Evolutionary conservation across 1,140 invertebrate species (phyloP), one percentile per base, ranked within the genome.

Genomic region (Whitmania pigra): DNA sequence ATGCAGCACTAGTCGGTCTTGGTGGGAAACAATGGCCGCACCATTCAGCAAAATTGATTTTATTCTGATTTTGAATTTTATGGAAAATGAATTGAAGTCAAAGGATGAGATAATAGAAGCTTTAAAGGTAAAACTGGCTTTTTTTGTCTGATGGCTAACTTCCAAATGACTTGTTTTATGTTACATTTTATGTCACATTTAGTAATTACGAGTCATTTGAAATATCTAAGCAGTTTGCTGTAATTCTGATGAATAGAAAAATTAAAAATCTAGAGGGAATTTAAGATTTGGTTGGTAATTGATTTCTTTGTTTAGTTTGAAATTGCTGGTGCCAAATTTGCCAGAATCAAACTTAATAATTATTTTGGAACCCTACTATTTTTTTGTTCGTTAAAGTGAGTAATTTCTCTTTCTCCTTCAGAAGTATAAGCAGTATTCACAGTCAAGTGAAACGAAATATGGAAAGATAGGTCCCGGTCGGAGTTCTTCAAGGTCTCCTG

Each of bases 51-150:
- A 63, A 31, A 63, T 63, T 22, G 57, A 63, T 31, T 63, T 63
- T 31, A 63, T 63, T 31, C 57, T 63, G 29, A 63, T 63, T 63
- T 31, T 63, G 29, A 63, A 63, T 63, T 63, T 63, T 63, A 63
- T 63, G 57, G 57, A 63, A 63, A 31, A 63, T 63, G 57, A 63
- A 17, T 31, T 63, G 57, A 63, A 63, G 29, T 63, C 29, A 25
- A 63, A 63, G 57, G 57, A 63, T 25, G 57, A 63, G 22, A 63
- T 31, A 22, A 63, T 63, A 25, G 57, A 63, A 63, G 57, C 22
- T 22, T 31, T 63, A 20, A 63, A 63, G 29, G 57, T 63, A 4
- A 31, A 7, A 25, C 29, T 63, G 9, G 7, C 2, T 63, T 63
- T 63, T 25, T 15, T 1, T n/a, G 22, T 11, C 18, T 63, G 7